phyloP scores from a whole-genome alignment of 1,140 invertebrate species.

The Ceratina japonica region DNA sequence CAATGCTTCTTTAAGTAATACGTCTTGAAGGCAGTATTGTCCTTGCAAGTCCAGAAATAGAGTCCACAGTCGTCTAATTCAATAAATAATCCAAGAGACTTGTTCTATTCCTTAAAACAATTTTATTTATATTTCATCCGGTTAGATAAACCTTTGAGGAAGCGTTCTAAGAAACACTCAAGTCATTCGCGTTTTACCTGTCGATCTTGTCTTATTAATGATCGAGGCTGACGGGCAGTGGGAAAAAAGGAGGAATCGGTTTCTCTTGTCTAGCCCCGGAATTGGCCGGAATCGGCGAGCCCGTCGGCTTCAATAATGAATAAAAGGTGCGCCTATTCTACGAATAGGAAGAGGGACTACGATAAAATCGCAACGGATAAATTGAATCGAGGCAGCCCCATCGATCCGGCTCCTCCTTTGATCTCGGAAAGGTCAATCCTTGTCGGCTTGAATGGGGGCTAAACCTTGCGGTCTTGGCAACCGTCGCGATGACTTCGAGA shows the following conservation, averaged over 20 bases:
- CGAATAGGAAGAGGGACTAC: conserved; percentile 43
- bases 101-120: no score
- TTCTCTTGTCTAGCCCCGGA: conserved; percentile 25
- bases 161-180: no score
- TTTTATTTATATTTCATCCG: no score
- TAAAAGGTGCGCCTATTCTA: conserved; percentile 58
- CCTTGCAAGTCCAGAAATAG: no score
- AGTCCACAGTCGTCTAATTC: no score
- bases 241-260: not conserved
- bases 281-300: conserved; percentile 42
- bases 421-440: conserved; percentile 68
- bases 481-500: conserved; percentile 58
- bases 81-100: no score
- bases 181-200: conserved; percentile 21
- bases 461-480: conserved; percentile 51
- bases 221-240: not conserved
- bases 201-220: conserved; percentile 20
- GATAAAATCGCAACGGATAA: conserved; percentile 66
- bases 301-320: conserved; percentile 55
- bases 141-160: no score
- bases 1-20: not conserved
- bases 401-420: conserved; percentile 70
- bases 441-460: conserved; percentile 36
- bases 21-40: no score
- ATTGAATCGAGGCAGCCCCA: conserved; percentile 70